phyloP scores from a whole-genome alignment of 2,113 vertebrate genomes.

The Enhydra lutris region DNA sequence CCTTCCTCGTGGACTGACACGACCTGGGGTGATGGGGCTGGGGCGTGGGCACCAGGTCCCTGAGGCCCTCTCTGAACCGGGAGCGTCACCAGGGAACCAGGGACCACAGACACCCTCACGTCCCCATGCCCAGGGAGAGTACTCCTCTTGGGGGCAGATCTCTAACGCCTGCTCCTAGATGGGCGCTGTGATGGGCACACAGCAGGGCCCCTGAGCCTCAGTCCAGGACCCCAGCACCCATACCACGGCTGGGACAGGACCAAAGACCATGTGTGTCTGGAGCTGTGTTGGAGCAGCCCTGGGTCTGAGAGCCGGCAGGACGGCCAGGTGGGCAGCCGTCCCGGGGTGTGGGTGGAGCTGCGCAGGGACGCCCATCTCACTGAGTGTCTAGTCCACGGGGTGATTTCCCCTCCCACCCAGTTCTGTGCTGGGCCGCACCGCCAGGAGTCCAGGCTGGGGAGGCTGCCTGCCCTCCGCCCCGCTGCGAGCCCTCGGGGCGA shows the following conservation, averaged over 20 bases:
- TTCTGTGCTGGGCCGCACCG: not conserved
- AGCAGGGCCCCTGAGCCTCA: not conserved
- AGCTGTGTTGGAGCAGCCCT: not conserved
- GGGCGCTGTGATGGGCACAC: fast-evolving
- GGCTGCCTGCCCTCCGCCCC: not conserved
- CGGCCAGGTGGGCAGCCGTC: fast-evolving
- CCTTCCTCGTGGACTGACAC: not conserved
- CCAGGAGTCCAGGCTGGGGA: not conserved
- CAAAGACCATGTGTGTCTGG: not conserved
- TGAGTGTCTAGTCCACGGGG: not conserved
- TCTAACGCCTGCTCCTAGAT: no score
- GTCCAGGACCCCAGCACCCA: not conserved
- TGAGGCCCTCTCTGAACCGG: not conserved
- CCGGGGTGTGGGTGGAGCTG: not conserved
- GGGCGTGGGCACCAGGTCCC: not conserved
- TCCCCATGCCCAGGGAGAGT: fast-evolving
- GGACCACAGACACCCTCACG: not conserved
- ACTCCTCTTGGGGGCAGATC: not conserved
- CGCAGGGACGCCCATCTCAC: not conserved
- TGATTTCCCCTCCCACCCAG: fast-evolving
- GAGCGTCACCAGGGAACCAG: not conserved
- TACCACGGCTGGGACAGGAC: not conserved
- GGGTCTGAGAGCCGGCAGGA: not conserved
- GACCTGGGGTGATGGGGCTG: no score
- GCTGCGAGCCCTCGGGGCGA: not conserved